Evolutionary conservation across 92 coral and sea anemone genomes (phyloP).

Genomic region (Phenganax stokvisi): DNA sequence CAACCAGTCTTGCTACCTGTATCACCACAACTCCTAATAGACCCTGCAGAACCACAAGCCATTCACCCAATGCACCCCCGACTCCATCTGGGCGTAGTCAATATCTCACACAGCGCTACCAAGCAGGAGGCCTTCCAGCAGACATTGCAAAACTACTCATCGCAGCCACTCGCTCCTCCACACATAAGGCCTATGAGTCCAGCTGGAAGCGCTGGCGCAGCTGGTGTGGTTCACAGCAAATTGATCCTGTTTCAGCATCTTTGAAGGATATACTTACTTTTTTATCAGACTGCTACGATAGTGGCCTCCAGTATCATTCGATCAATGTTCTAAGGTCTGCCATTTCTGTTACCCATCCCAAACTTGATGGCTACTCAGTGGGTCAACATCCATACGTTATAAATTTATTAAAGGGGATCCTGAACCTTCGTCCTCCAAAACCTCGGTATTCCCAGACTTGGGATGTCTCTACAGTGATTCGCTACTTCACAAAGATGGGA

Average conservation of each 20-base stretch:
- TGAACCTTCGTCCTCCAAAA: conserved; percentile 46
- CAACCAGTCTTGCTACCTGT: conserved; percentile 46
- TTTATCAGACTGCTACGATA: background rate
- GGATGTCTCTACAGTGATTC: conserved; percentile 30
- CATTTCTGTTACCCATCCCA: conserved; percentile 20
- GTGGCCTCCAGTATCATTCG: conserved; percentile 4
- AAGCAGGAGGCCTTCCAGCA: conserved; percentile 49
- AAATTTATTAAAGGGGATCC: conserved; percentile 29
- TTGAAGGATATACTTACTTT: conserved; percentile 27
- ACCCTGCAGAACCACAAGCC: conserved; percentile 34
- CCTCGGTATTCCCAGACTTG: conserved; percentile 39
- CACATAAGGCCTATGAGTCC: conserved; percentile 47
- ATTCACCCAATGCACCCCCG: conserved; percentile 52
- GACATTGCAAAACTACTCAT: conserved; percentile 44
- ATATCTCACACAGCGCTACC: conserved; percentile 45
- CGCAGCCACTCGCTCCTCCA: conserved; percentile 53
- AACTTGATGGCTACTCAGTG: conserved; percentile 21
- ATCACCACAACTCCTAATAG: conserved; percentile 40
- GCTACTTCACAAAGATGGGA: conserved; percentile 32
- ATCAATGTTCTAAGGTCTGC: conserved; percentile 25
- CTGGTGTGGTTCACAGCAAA: conserved; percentile 55
- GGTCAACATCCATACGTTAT: conserved; percentile 31
- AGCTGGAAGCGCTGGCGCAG: conserved; percentile 43
- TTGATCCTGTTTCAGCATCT: conserved; percentile 53
- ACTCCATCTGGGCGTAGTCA: conserved; percentile 50